Conservation (phyloP, 1,140 invertebrate species). For the Cherax quadricarinatus region DNA sequence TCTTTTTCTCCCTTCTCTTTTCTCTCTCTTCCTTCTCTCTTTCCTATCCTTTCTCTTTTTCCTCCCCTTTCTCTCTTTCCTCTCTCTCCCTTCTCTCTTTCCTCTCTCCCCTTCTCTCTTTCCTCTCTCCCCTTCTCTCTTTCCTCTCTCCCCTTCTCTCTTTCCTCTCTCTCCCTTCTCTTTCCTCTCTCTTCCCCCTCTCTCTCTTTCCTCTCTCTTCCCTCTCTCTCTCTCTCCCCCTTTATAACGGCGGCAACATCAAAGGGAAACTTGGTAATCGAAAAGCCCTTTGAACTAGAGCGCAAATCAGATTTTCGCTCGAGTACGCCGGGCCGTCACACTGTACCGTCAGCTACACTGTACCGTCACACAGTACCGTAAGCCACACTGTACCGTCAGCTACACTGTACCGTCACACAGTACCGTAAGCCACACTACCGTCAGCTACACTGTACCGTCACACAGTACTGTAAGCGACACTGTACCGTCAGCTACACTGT, state of each 20-base stretch:
- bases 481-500: no score
- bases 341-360: no score
- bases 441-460: no score
- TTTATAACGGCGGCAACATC: slow-evolving; percentile 69
- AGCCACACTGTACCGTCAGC: no score
- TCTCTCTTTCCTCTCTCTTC: background rate
- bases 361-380: no score
- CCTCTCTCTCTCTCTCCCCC: slow-evolving; percentile 40
- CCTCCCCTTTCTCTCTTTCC: background rate
- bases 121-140: background rate
- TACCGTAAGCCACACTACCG: no score
- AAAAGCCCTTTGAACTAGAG: slow-evolving; percentile 72
- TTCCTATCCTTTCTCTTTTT: background rate
- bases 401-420: no score
- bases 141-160: background rate
- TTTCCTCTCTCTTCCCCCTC: background rate
- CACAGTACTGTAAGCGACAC: no score
- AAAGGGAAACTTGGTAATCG: slow-evolving; percentile 72
- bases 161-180: background rate
- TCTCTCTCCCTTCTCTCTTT: background rate
- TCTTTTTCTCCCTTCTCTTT: background rate
- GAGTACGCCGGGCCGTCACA: slow-evolving; percentile 66
- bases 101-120: slow-evolving; percentile 8
- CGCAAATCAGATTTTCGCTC: slow-evolving; percentile 72
- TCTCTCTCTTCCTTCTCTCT: background rate